Evolutionary conservation across 2,888 invertebrate genomes (phyloP).

Genomic region (Diarsia mendica): DNA sequence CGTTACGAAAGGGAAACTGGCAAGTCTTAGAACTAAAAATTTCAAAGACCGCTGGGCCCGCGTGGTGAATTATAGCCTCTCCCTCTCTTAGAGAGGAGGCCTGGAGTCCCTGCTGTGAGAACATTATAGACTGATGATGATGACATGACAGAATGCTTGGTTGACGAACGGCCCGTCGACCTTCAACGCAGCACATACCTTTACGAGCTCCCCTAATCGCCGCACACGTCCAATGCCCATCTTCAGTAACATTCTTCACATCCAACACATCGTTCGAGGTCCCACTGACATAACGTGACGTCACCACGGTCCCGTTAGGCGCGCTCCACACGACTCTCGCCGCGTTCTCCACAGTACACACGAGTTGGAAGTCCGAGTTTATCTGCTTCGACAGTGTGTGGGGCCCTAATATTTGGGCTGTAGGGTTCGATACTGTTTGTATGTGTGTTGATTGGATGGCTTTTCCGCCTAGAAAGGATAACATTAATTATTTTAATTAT

Average conservation of each 20-base stretch:
- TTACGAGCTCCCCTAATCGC: slow-evolving; percentile 70
- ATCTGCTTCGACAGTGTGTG: slow-evolving; percentile 71
- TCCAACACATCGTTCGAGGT: slow-evolving; percentile 72
- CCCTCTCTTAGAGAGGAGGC: no score
- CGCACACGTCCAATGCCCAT: slow-evolving; percentile 79
- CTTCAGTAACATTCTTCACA: slow-evolving; percentile 73
- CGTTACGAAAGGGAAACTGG: no score
- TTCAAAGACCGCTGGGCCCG: no score
- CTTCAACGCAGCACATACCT: slow-evolving; percentile 67
- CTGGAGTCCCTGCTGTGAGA: no score
- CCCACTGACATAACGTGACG: slow-evolving; percentile 65
- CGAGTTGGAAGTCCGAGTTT: slow-evolving; percentile 72
- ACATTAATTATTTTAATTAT: no score
- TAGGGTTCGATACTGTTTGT: slow-evolving; percentile 72
- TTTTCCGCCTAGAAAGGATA: slow-evolving; percentile 77
- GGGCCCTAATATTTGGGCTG: slow-evolving; percentile 80
- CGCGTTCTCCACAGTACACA: slow-evolving; percentile 79
- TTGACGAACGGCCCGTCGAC: no score
- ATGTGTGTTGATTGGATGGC: slow-evolving; percentile 74
- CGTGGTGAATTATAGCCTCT: no score
- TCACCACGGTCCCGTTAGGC: slow-evolving; percentile 67
- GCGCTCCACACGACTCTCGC: slow-evolving; percentile 74
- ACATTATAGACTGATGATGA: no score
- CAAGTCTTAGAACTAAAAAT: no score
- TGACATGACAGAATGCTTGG: no score